A percentile compares a stretch with the other conserved stretches of the same genome.
These are phyloP conservation scores for Phaenicophaeus curvirostris DNA, from an alignment of 2,797 vertebrate species.

Conservation along the genomic window DNA sequence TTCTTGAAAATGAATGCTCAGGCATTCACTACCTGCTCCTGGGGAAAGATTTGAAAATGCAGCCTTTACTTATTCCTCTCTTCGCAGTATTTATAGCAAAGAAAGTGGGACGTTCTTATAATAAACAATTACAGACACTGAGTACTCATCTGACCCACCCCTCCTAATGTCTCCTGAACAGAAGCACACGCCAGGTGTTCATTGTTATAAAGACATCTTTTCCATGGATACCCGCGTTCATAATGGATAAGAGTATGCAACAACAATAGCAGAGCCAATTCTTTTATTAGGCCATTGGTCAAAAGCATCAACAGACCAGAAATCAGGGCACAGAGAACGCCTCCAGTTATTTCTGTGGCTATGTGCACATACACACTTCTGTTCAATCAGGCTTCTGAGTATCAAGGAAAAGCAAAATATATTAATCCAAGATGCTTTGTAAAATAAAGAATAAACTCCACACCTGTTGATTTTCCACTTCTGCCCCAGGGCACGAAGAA, in stretches of 20 bases:
- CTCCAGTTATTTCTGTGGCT: conserved; percentile 36
- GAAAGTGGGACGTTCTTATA: conserved; percentile 20
- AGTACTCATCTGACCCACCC: neutral
- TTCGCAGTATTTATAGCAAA: neutral
- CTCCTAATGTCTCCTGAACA: conserved; percentile 9
- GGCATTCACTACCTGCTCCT: neutral
- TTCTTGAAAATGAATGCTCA: neutral
- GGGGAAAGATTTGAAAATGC: neutral
- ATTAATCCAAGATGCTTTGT: neutral
- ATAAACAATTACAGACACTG: neutral
- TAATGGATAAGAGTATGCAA: neutral
- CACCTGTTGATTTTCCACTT: conserved; percentile 20
- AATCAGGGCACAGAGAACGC: conserved; percentile 38
- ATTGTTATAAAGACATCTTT: conserved; percentile 22
- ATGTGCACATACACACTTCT: neutral
- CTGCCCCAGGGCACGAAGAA: neutral
- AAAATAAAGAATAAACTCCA: neutral
- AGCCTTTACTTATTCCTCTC: neutral
- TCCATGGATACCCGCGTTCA: neutral
- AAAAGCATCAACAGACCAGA: conserved; percentile 37
- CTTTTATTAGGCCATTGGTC: neutral
- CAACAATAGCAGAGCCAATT: conserved; percentile 29
- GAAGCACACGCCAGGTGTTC: conserved; percentile 14
- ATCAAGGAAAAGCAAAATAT: neutral
- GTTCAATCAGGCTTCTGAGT: neutral